Evolutionary conservation across 2,888 invertebrate species (phyloP), one percentile per base, ranked within the genome.

Genomic region (Thera obeliscata): DNA sequence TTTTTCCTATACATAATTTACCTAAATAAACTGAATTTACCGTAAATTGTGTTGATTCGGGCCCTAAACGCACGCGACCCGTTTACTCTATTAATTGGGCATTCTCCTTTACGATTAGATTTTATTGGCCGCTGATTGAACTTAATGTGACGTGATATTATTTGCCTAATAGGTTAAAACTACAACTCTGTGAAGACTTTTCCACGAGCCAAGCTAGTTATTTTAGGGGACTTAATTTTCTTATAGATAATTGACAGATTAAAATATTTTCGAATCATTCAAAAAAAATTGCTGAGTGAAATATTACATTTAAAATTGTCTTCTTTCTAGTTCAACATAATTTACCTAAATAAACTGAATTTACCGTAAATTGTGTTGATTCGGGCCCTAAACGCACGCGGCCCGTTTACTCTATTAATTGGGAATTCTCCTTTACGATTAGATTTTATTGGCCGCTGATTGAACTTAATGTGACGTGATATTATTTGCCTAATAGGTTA

Each of bases 21-120:
- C n/a, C n/a, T n/a, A n/a, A n/a, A n/a, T 82, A 75, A 81, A 84
- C 81, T 86, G 87, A 87, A 88, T 88, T 86, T 86, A 87, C 81
- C 81, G 81, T 80, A 82, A 83, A 87, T 87, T 87, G 87, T 84
- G 60, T 57, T 54, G 46, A 12, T 55, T 62, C 56, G 33, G 58
- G 68, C 70, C 69, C 74, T 76, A 78, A 78, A 79, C 80, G 80
- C 79, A 82, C 77, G 76, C 86, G 83, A 79, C 75, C 83, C 87
- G 87, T 86, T 87, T 86, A 82, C 76, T 77, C 79, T 77, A 83
- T 85, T 89, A 89, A 89, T 90, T 88, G 87, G 78, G 75, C 81
- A 86, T 86, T 84, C 83, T 87, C 85, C 85, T 79, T 64, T 80
- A 85, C 84, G 86, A 77, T 61, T 66, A 67, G 48, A 64, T 60